phyloP scores from a whole-genome alignment of 35 echinoderm and acorn worm species.

The Patiria miniata region DNA sequence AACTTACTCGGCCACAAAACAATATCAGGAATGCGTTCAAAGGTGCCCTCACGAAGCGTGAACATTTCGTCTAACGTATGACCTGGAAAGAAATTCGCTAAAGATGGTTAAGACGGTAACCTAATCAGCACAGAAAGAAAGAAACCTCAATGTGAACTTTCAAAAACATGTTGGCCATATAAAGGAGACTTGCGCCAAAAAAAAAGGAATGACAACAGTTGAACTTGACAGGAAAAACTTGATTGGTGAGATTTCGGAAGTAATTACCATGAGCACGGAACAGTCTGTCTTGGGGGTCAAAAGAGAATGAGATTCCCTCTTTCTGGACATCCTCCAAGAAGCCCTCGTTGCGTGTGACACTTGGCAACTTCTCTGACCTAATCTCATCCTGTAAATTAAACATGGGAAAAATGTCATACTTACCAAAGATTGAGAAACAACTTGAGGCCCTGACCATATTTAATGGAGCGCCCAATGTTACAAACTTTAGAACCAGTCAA shows the following conservation, averaged over 20 bases:
- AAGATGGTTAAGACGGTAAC: no score
- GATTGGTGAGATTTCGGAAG: not conserved
- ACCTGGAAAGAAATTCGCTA: slow-evolving; percentile 59
- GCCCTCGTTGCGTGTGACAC: slow-evolving; percentile 65
- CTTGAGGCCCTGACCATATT: no score
- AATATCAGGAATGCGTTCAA: slow-evolving; percentile 96
- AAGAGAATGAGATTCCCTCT: slow-evolving; percentile 75
- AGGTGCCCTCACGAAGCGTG: slow-evolving; percentile 72
- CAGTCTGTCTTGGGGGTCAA: slow-evolving; percentile 91
- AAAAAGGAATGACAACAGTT: not conserved
- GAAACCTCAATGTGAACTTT: not conserved
- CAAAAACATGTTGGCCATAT: not conserved
- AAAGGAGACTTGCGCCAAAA: not conserved
- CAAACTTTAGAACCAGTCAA: no score
- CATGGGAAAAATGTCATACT: no score
- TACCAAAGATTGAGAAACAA: no score
- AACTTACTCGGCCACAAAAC: slow-evolving; percentile 95
- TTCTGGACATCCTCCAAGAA: slow-evolving; percentile 73
- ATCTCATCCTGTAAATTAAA: slow-evolving; percentile 57
- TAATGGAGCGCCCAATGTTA: no score
- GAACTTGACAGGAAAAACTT: not conserved
- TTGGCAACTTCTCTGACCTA: slow-evolving; percentile 74
- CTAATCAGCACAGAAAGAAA: not conserved
- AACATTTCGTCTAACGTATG: slow-evolving; percentile 96
- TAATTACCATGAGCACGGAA: slow-evolving; percentile 96